Evolutionary conservation across 2,797 vertebrate species (phyloP).

Genomic region (Staurois parvus): DNA sequence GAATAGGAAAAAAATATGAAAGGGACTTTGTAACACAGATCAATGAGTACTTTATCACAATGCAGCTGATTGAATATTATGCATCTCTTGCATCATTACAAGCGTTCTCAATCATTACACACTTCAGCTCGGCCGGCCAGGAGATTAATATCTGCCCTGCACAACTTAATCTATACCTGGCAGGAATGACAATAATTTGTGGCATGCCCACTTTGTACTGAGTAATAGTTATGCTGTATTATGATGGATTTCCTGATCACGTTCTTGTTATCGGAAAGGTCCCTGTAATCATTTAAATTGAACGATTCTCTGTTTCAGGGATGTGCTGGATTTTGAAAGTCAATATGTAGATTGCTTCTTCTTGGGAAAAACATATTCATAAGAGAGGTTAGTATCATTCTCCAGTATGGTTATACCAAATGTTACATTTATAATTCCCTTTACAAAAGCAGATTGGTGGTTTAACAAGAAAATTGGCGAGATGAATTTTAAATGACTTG

Average conservation of each 20-base stretch:
- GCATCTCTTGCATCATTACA: slow-evolving; percentile 57
- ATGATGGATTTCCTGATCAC: slow-evolving; percentile 47
- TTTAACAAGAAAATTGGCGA: too few species aligned
- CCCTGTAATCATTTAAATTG: slow-evolving; percentile 25
- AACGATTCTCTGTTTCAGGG: slow-evolving; percentile 16
- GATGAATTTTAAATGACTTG: too few species aligned
- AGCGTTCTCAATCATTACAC: slow-evolving; percentile 42
- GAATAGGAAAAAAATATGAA: slow-evolving; percentile 36
- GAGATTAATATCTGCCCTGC: slow-evolving; percentile 48
- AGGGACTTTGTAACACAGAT: slow-evolving; percentile 42
- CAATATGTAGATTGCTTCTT: background rate
- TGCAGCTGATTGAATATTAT: slow-evolving; percentile 44
- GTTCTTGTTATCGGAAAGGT: slow-evolving; percentile 17
- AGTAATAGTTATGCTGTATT: slow-evolving; percentile 46
- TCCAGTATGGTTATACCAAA: background rate
- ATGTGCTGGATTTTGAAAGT: background rate
- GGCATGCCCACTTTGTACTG: slow-evolving; percentile 49
- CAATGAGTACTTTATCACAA: slow-evolving; percentile 55
- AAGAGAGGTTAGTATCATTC: background rate
- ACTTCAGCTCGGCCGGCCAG: slow-evolving; percentile 25
- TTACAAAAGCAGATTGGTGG: too few species aligned
- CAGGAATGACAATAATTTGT: slow-evolving; percentile 56
- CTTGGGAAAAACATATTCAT: background rate
- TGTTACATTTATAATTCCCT: too few species aligned
- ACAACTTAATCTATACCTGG: slow-evolving; percentile 45